Percentiles rank a stretch among this genome's conserved stretches.
Evolutionary conservation across 2,888 invertebrate species (phyloP).

Genomic region (Oscheius sp.): DNA sequence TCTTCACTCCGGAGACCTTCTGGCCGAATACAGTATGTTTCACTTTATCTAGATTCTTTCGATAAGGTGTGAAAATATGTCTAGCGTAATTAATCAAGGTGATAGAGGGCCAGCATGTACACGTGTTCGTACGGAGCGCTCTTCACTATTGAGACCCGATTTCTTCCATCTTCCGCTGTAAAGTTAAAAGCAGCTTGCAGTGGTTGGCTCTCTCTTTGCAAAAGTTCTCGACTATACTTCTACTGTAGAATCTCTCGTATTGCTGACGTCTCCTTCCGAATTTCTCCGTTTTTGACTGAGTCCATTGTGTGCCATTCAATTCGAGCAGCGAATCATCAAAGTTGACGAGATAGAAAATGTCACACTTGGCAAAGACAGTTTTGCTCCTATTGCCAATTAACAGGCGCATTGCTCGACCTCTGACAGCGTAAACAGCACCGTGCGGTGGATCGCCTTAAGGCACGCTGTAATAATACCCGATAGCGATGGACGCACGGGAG

Average conservation of each 20-base stretch:
- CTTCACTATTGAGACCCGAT: constrained; percentile 24
- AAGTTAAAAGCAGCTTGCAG: constrained; percentile 21
- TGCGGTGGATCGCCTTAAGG: constrained; percentile 32
- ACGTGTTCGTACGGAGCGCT: constrained; percentile 25
- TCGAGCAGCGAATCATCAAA: not conserved
- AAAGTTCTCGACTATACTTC: not conserved
- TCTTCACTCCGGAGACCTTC: not conserved
- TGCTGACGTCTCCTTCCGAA: too few species aligned
- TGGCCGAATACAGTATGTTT: constrained; percentile 10
- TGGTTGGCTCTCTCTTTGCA: constrained; percentile 5
- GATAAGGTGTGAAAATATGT: not conserved
- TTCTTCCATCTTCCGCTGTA: constrained; percentile 22
- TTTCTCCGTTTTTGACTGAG: too few species aligned
- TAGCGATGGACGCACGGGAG: constrained; percentile 32
- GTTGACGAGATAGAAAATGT: not conserved
- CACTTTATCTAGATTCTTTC: not conserved
- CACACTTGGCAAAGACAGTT: not conserved
- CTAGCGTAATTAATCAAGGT: too few species aligned
- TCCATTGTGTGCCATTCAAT: not conserved
- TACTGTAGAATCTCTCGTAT: too few species aligned
- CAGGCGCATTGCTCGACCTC: constrained; percentile 28
- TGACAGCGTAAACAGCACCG: constrained; percentile 36
- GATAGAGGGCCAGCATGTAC: constrained; percentile 9
- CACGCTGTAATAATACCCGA: constrained; percentile 59
- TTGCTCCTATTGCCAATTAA: not conserved